phyloP scores from a whole-genome alignment of 1,140 invertebrate genomes.

The Drosophila ogumai region DNA sequence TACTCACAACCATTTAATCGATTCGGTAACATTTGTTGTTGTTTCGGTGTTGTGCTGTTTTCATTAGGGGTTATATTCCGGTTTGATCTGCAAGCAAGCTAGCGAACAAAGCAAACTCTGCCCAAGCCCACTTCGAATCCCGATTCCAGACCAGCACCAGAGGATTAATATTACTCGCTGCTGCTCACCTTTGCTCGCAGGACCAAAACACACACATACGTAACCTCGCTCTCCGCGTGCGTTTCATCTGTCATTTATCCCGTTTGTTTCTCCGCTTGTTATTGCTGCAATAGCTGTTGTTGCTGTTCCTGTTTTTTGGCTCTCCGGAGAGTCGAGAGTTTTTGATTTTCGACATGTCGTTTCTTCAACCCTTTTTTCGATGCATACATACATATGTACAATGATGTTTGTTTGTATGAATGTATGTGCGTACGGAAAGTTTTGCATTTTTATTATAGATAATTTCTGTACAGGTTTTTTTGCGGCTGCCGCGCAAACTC shows the following conservation, averaged over 20 bases:
- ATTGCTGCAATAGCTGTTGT: slow-evolving; percentile 29
- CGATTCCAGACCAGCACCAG: slow-evolving; percentile 36
- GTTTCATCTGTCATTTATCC: slow-evolving; percentile 72
- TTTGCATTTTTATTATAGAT: slow-evolving; percentile 84
- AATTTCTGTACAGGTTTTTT: slow-evolving; percentile 83
- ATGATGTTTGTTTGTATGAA: slow-evolving; percentile 9
- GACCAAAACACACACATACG: slow-evolving; percentile 27
- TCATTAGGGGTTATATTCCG: slow-evolving; percentile 82
- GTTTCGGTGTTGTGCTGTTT: slow-evolving; percentile 52
- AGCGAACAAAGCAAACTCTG: slow-evolving; percentile 36
- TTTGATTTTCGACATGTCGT: slow-evolving; percentile 80
- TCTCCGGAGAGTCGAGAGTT: slow-evolving; percentile 78
- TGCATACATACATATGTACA: slow-evolving; percentile 12
- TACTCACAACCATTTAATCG: slow-evolving; percentile 67
- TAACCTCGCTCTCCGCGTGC: slow-evolving; percentile 47
- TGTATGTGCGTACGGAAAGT: slow-evolving; percentile 54
- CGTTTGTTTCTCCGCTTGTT: slow-evolving; percentile 47
- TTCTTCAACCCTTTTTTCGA: slow-evolving; percentile 76
- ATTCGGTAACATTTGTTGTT: slow-evolving; percentile 75
- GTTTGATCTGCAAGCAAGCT: slow-evolving; percentile 67
- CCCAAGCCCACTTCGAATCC: slow-evolving; percentile 36
- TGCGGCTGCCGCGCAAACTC: slow-evolving; percentile 78
- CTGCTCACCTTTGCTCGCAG: slow-evolving; percentile 48
- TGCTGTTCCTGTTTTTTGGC: slow-evolving; percentile 32
- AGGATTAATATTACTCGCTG: slow-evolving; percentile 41